Conservation (phyloP, 2,113 vertebrate species). For the Pseudorectes ferrugineus region DNA sequence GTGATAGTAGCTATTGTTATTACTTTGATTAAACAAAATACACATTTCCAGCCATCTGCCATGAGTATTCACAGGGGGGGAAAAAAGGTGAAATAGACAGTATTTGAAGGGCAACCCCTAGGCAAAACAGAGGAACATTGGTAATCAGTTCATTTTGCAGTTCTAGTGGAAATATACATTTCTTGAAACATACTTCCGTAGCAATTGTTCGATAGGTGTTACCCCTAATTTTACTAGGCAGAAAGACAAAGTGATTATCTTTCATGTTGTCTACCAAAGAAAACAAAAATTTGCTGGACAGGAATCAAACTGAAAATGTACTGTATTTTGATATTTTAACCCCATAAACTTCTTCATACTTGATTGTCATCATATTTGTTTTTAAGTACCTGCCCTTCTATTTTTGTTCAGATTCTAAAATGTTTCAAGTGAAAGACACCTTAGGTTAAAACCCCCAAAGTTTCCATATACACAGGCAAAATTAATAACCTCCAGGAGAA, state of each 20-base stretch:
- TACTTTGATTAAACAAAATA: conserved; percentile 16
- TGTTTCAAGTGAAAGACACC: neutral
- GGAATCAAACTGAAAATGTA: neutral
- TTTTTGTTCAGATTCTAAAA: neutral
- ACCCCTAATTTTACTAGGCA: neutral
- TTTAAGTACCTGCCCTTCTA: neutral
- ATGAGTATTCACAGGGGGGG: neutral
- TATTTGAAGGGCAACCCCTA: neutral
- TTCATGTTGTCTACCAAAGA: neutral
- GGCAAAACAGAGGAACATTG: neutral
- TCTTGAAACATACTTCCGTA: neutral
- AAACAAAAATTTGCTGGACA: neutral
- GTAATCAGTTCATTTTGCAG: conserved; percentile 2
- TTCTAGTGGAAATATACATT: neutral
- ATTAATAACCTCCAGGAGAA: neutral
- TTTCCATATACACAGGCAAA: neutral
- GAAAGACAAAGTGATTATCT: neutral
- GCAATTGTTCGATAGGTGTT: neutral
- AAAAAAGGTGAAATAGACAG: neutral
- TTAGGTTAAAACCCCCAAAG: neutral
- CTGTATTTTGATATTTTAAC: neutral
- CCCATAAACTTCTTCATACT: neutral
- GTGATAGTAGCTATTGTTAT: neutral
- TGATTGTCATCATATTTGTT: neutral
- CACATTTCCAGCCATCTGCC: neutral